A percentile compares a stretch with the other conserved stretches of the same genome.
phyloP scores from a whole-genome alignment of 2,888 invertebrate genomes.

The Petrolisthes manimaculis region DNA sequence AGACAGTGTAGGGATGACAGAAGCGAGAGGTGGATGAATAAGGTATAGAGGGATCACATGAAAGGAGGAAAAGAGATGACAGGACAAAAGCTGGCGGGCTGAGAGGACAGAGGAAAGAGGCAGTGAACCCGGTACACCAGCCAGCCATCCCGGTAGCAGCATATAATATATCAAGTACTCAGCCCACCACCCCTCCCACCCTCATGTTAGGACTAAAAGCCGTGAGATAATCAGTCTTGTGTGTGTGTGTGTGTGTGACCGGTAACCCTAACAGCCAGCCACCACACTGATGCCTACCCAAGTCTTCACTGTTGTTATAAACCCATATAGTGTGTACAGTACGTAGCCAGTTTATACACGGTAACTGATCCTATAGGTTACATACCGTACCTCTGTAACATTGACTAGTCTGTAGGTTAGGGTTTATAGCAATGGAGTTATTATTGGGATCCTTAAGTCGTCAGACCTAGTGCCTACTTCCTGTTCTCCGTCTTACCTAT shows the following conservation, averaged over 20 bases:
- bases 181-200: conserved; percentile 3
- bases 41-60: background rate
- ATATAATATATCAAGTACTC: conserved; percentile 46
- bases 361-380: too few relatives aligned
- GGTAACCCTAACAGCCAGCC: conserved; percentile 9
- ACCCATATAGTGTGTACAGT: too few relatives aligned
- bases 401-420: too few relatives aligned
- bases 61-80: conserved; percentile 1
- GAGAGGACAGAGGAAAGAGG: conserved; percentile 1
- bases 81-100: background rate
- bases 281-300: background rate
- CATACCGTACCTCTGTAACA: too few relatives aligned
- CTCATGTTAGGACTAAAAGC: conserved; percentile 10
- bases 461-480: too few relatives aligned
- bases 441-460: too few relatives aligned
- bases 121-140: background rate
- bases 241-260: conserved; percentile 6
- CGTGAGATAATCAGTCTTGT: conserved; percentile 3
- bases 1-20: background rate
- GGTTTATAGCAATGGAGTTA: too few relatives aligned
- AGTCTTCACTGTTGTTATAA: too few relatives aligned
- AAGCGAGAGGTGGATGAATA: background rate
- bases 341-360: too few relatives aligned
- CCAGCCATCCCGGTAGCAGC: conserved; percentile 32
- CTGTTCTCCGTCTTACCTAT: too few relatives aligned